Evolutionary conservation across 2,797 vertebrate species (phyloP).

Genomic region (Myotis findleyi): DNA sequence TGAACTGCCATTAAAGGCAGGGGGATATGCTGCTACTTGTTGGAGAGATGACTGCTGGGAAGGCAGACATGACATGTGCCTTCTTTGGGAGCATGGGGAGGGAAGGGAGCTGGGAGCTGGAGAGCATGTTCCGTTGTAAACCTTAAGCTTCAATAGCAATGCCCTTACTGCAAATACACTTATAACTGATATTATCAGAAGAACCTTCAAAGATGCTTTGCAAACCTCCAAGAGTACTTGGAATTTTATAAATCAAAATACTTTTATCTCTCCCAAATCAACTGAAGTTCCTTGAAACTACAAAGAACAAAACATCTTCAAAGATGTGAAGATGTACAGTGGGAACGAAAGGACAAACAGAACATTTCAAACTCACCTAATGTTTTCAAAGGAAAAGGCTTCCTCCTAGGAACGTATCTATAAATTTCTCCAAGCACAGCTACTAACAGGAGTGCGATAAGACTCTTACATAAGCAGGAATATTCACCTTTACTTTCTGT

Average conservation of each 20-base stretch:
- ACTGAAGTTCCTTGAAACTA: constrained; percentile 35
- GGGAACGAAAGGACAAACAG: constrained; percentile 11
- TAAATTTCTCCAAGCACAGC: background rate
- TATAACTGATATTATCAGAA: background rate
- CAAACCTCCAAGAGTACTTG: background rate
- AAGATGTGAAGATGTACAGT: background rate
- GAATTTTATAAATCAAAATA: constrained; percentile 36
- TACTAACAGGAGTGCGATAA: background rate
- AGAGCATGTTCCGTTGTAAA: background rate
- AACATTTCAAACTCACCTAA: background rate
- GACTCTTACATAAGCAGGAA: background rate
- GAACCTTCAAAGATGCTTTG: background rate
- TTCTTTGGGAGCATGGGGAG: background rate
- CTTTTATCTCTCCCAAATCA: constrained; percentile 35
- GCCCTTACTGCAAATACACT: background rate
- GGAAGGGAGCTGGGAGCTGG: background rate
- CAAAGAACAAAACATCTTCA: constrained; percentile 53
- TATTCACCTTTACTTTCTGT: background rate
- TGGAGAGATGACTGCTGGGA: background rate
- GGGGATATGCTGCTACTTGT: fast-evolving
- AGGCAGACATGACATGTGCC: background rate
- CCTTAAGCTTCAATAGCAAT: background rate
- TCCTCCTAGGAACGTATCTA: background rate
- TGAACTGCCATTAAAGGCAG: background rate
- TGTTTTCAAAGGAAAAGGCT: background rate